Evolutionary conservation across 2,888 invertebrate genomes (phyloP), one percentile per base, ranked within the genome.

Genomic region (Watsonalla binaria): DNA sequence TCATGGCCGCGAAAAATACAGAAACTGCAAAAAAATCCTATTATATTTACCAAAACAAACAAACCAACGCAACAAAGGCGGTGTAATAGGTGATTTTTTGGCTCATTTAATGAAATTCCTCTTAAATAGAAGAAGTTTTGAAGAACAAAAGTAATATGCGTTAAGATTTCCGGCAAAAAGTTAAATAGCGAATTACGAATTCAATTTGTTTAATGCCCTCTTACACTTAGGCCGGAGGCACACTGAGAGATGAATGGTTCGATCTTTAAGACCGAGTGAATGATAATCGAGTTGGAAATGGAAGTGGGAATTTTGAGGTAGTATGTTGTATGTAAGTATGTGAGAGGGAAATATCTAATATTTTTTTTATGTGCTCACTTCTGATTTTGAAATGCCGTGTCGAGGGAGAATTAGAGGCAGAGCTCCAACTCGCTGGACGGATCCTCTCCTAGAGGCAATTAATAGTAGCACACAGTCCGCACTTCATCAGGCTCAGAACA

Each of bases 151-250:
- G 80, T 79, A 82, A 81, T 82, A 79, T 76, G 70, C 74, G 74
- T 71, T 67, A 71, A 72, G 74, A 81, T 81, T 82, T 73, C 65
- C 62, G 57, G 60, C 72, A 75, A 79, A 81, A 88, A 88, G 87
- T 88, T 88, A 80, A 86, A 88, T 86, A 82, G 82, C 81, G 71
- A 83, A 81, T 87, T 85, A 83, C 69, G 76, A 76, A 84, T 88
- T 85, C 82, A 85, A 83, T 85, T 84, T 79, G 73, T 78, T 80
- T 80, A 82, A 82, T 80, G 77, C 71, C 68, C 68, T 73, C 68
- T 74, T 76, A 72, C 71, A 66, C 66, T 75, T 60, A 66, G 63
- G 61, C 50, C 52, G 61, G 56, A 59, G 63, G 56, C 55, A 59
- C 58, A 70, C 56, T 54, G 58, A 45, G 56, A 49, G 34, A 55